Base-by-base conservation (phyloP, 2,888 invertebrate genomes). In the Chelonus formosanus region DNA sequence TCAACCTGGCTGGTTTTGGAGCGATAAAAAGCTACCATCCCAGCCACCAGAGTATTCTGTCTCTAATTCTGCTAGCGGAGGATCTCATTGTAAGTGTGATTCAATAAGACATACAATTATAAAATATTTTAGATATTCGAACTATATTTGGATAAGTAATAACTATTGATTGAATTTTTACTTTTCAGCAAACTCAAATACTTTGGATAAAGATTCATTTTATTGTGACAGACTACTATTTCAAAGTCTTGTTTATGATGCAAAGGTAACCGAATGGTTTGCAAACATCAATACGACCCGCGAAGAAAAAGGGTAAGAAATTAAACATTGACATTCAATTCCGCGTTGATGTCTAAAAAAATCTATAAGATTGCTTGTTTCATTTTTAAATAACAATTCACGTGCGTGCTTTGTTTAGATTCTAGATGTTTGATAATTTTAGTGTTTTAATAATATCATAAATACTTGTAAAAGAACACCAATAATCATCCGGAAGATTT, bases 261-360 rank as follows among this genome's bases (percentile, higher is more conserved):
- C 96, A 5, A 90, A 93, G 79, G 92, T 92, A 72, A 96, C 96
- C 1, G 90, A 91, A 72, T 93, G 94, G 91, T 95, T 95, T 82
- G 91, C 92, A 73, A 92, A 92, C 80, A 90, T 91, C 73, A 91
- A 90, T 59, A 90, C 89, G 48, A 89, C 89, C 31, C 90, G 91
- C 70, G 92, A 92, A 74, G 92, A 93, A 72, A 89, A 88, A 81
- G 89, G 88, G 90, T 90, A 86, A 88, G 88, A 83, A 74, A n/a
- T 32, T n/a, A 48, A 40, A 8, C 50, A 20, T 48, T 48, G 10
- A 5, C 20, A 50, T 48, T 7, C 35, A 45, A 31, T 8, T 34
- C 50, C 59, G 36, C 40, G 50, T 50, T 35, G 47, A 20, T 59
- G 50, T 59, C 10, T 40, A 6, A 50, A 20, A 20, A 45, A n/a